phyloP scores from a whole-genome alignment of 2,888 invertebrate species.

The Pediacus dermestoides region DNA sequence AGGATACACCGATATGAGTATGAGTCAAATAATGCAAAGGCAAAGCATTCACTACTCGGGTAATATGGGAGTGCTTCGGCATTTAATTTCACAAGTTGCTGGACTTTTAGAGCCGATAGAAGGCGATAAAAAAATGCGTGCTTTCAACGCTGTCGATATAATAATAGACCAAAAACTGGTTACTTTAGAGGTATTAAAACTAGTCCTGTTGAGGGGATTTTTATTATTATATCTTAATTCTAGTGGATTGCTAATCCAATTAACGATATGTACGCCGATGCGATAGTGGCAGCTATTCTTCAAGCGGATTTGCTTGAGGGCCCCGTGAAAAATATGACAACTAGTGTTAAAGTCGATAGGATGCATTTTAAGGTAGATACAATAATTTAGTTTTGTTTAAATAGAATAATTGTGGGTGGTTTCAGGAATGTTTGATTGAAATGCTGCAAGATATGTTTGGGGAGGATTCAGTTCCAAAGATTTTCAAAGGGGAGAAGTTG shows the following conservation, averaged over 20 bases:
- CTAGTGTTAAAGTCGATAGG: constrained; percentile 73
- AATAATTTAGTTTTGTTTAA: constrained; percentile 1
- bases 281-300: constrained; percentile 82
- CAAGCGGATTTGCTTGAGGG: constrained; percentile 72
- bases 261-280: constrained; percentile 98
- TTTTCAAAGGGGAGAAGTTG: constrained; percentile 86
- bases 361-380: constrained; percentile 73
- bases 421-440: constrained; percentile 79
- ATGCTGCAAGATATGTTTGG: constrained; percentile 95
- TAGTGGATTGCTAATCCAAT: constrained; percentile 93
- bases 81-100: constrained; percentile 75
- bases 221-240: constrained; percentile 23
- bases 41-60: constrained; percentile 87
- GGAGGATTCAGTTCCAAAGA: constrained; percentile 86
- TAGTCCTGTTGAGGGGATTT: constrained; percentile 1
- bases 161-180: constrained; percentile 77
- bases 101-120: constrained; percentile 67
- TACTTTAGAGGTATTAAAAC: constrained; percentile 62
- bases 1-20: constrained; percentile 88
- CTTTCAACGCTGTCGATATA: constrained; percentile 82
- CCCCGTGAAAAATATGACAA: constrained; percentile 59
- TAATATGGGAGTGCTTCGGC: constrained; percentile 65
- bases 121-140: constrained; percentile 68
- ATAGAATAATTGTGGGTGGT: constrained; percentile 16
- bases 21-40: constrained; percentile 88